Base-by-base conservation (phyloP, 1,140 invertebrate species). In the Scaptomyza graminum region DNA sequence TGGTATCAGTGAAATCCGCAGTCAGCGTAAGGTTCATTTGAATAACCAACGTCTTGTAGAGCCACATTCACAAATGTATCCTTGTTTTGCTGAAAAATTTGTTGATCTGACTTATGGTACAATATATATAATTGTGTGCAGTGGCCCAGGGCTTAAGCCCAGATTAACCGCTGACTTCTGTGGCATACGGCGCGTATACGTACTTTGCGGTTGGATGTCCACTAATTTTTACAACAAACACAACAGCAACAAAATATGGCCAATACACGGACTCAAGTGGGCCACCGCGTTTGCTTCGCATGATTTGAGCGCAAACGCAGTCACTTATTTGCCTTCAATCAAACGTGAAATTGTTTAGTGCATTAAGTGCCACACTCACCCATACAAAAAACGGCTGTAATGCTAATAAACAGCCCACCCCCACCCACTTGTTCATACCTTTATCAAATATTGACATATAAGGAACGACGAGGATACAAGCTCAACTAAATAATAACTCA, bases 261-360 rank as follows among this genome's bases (percentile, higher is more conserved):
- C 44, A 43, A 56, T 61, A 50, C 56, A 50, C 39, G 41, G 51
- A 61, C 66, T 63, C 73, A 71, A 74, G 62, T 63, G 61, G 43
- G 62, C 50, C 68, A 61, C 61, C 68, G 65, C 61, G 59, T 63
- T 43, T 54, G 60, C 31, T 77, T 64, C 68, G 63, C 64, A 56
- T 50, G 65, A 82, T 70, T 82, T 82, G 39, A 64, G 76, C 59
- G 62, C 68, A 76, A 81, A 81, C 63, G 62, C 68, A 76, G 63
- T 67, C 63, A 82, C 66, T 76, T 62, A 83, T 75, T 83, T 70
- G 75, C 59, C 60, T 79, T 47, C 67, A 83, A 65, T 68, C 80
- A 75, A 54, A 72, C 80, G 79, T 83, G 80, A 83, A 84, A 83
- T 83, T 83, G 79, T 79, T 83, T 68, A 68, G 62, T 79, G 79